Percentiles rank a stretch among this genome's conserved stretches.
These are phyloP conservation scores for Cactoblastis cactorum DNA, from an alignment of 2,888 invertebrate genomes.

Conservation along the genomic window DNA sequence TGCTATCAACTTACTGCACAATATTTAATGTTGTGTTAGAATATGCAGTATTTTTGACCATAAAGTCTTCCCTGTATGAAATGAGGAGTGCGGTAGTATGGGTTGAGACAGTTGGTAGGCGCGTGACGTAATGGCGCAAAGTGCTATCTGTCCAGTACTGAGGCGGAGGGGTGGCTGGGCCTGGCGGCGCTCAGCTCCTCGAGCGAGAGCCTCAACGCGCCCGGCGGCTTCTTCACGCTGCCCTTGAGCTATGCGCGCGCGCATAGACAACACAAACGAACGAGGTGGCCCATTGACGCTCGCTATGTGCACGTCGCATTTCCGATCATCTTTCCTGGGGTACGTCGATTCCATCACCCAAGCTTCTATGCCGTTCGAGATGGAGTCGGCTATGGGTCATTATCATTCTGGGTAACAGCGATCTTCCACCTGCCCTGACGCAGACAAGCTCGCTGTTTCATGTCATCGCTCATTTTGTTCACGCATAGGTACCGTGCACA, in stretches of 20 bases:
- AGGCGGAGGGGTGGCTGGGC: slow-evolving; percentile 59
- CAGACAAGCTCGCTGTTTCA: slow-evolving; percentile 32
- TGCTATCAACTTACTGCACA: too few relatives aligned
- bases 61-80: too few relatives aligned
- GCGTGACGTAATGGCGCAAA: slow-evolving; percentile 25
- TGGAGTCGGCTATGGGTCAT: slow-evolving; percentile 39
- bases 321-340: slow-evolving; percentile 26
- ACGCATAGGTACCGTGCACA: slow-evolving; percentile 49
- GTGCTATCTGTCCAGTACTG: slow-evolving; percentile 47
- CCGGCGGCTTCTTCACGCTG: slow-evolving; percentile 84
- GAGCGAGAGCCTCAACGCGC: slow-evolving; percentile 82
- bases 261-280: slow-evolving; percentile 88
- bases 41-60: too few relatives aligned
- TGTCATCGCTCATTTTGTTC: slow-evolving; percentile 39
- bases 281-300: slow-evolving; percentile 81
- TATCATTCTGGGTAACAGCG: slow-evolving; percentile 32
- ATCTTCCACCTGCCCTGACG: slow-evolving; percentile 25
- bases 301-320: slow-evolving; percentile 62
- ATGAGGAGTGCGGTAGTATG: too few relatives aligned
- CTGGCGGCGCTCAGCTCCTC: slow-evolving; percentile 76
- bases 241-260: slow-evolving; percentile 89
- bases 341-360: slow-evolving; percentile 29
- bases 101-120: too few relatives aligned
- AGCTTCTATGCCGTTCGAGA: slow-evolving; percentile 17
- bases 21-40: too few relatives aligned